Percentiles rank a stretch among this genome's conserved stretches.
These are phyloP conservation scores for Chymomyza costata DNA, from an alignment of 1,140 invertebrate species.

Conservation along the genomic window DNA sequence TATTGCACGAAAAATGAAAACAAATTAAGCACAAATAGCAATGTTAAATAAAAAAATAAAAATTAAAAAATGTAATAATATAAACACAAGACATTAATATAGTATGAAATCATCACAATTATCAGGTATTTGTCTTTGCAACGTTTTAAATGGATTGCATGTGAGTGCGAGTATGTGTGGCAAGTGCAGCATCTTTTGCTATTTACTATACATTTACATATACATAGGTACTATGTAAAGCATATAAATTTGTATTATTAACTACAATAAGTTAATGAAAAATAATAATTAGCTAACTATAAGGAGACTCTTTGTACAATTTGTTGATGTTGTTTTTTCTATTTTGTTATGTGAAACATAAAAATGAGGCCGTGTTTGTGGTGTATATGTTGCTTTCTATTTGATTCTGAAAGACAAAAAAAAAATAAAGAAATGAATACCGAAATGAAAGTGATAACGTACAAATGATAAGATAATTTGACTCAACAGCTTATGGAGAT, in stretches of 20 bases:
- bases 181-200: conserved; percentile 39
- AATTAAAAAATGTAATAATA: conserved; percentile 19
- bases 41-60: conserved; percentile 50
- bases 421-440: conserved; percentile 33
- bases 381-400: conserved; percentile 46
- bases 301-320: conserved; percentile 59
- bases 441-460: conserved; percentile 31
- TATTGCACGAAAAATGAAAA: conserved; percentile 55
- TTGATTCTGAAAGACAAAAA: conserved; percentile 63
- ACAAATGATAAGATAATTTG: conserved; percentile 41
- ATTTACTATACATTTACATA: too few relatives aligned
- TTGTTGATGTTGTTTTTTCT: conserved; percentile 28
- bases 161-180: conserved; percentile 28
- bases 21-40: conserved; percentile 49
- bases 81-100: conserved; percentile 19
- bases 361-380: conserved; percentile 51
- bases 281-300: conserved; percentile 63
- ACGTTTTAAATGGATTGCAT: conserved; percentile 22
- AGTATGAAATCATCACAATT: conserved; percentile 48
- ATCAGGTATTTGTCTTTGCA: conserved; percentile 55
- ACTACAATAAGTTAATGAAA: conserved; percentile 42
- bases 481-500: not conserved
- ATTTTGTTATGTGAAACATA: conserved; percentile 26
- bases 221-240: too few relatives aligned
- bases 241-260: conserved; percentile 39